A percentile compares a stretch with the other conserved stretches of the same genome.
Evolutionary conservation across 2,113 vertebrate genomes (phyloP).

Genomic region (Oreocharis arfaki): DNA sequence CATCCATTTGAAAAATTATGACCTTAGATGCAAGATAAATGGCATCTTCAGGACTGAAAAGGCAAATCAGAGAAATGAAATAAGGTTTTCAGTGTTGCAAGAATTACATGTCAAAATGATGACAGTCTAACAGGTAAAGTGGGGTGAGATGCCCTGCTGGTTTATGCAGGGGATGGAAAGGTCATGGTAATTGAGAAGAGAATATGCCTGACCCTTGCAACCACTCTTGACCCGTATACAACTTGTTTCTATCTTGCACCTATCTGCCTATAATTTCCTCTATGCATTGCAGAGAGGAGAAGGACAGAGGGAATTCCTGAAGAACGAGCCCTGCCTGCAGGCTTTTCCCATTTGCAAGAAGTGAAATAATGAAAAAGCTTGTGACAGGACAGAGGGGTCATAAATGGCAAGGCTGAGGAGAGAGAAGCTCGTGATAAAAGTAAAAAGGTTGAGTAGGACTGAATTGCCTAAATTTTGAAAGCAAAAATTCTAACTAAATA

Average conservation of each 20-base stretch:
- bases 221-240: neutral
- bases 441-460: neutral
- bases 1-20: neutral
- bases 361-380: neutral
- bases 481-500: neutral
- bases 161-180: neutral
- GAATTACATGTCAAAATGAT: neutral
- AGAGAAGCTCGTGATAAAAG: neutral
- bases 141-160: neutral
- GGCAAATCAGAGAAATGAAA: neutral
- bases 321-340: neutral
- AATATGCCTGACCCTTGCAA: neutral
- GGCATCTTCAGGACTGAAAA: neutral
- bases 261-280: neutral
- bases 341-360: neutral
- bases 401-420: neutral
- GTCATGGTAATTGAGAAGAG: neutral
- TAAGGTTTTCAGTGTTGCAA: neutral
- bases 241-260: neutral
- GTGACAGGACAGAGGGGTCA: neutral
- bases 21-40: neutral
- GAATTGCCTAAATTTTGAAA: neutral
- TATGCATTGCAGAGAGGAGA: neutral
- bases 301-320: neutral
- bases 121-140: neutral